Evolutionary conservation across 2,113 vertebrate genomes (phyloP).

Genomic region (Mandrillus leucophaeus): DNA sequence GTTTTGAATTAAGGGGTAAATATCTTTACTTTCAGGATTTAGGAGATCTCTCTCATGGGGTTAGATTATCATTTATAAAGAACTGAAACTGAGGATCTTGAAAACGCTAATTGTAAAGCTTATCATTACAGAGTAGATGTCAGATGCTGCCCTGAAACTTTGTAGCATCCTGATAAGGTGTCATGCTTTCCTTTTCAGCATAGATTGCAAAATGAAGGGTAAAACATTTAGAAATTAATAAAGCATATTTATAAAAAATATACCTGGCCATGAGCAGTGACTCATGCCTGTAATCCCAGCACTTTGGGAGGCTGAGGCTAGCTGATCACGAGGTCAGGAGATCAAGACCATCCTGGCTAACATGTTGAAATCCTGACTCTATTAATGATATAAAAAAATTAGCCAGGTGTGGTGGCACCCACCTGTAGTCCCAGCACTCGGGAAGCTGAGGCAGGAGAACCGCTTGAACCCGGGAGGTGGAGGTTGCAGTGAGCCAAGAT

Average conservation of each 20-base stretch:
- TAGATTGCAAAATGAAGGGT: not conserved
- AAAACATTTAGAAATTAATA: slow-evolving; percentile 41
- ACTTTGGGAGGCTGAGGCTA: too few relatives aligned
- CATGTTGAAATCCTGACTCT: too few relatives aligned
- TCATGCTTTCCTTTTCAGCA: slow-evolving; percentile 41
- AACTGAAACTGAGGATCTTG: slow-evolving; percentile 55
- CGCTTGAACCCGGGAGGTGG: too few relatives aligned
- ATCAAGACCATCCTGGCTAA: too few relatives aligned
- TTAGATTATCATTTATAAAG: slow-evolving; percentile 51
- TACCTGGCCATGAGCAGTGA: too few relatives aligned
- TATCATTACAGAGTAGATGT: slow-evolving; percentile 29
- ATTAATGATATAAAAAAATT: too few relatives aligned
- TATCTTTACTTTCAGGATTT: slow-evolving; percentile 54
- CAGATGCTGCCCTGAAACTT: not conserved
- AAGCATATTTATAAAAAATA: not conserved
- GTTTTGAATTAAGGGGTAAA: slow-evolving; percentile 65
- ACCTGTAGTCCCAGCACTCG: too few relatives aligned
- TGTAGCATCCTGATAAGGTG: slow-evolving; percentile 11
- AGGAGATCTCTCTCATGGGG: slow-evolving; percentile 21
- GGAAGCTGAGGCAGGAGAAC: too few relatives aligned
- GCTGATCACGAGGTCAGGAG: too few relatives aligned
- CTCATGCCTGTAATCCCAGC: too few relatives aligned
- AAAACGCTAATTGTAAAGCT: slow-evolving; percentile 64
- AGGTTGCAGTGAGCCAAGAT: too few relatives aligned
- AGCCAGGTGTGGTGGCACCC: too few relatives aligned